Conservation (phyloP, 2,888 invertebrate species). For the Eupithecia dodoneata region DNA sequence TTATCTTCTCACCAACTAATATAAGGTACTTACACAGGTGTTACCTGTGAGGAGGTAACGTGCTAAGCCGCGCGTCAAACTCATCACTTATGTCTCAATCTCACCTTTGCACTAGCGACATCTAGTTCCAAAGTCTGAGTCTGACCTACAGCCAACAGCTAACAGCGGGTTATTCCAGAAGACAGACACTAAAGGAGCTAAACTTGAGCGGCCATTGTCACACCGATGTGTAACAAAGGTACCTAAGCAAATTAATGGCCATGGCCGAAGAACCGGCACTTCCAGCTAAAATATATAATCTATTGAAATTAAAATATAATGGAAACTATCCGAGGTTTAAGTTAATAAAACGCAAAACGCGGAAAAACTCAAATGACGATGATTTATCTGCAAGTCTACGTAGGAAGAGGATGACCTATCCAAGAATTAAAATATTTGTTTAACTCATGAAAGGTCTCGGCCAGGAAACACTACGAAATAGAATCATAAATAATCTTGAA, state of each 20-base stretch:
- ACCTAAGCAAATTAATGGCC: neutral
- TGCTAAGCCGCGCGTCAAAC: neutral
- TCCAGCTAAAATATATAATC: too few species aligned
- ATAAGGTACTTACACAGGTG: neutral
- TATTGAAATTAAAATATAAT: too few species aligned
- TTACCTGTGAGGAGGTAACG: neutral
- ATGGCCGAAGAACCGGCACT: too few species aligned
- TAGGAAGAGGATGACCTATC: neutral
- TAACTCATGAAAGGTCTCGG: neutral
- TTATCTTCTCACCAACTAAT: neutral
- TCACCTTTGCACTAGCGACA: neutral
- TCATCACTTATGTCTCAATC: neutral
- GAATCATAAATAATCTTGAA: neutral
- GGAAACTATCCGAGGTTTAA: too few species aligned
- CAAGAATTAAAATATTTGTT: neutral
- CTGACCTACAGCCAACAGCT: constrained; percentile 4
- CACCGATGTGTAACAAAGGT: neutral
- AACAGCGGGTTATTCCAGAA: neutral
- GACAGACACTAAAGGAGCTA: constrained; percentile 9
- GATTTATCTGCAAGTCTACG: neutral
- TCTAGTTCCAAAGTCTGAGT: neutral
- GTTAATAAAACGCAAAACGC: too few species aligned
- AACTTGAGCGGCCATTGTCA: neutral
- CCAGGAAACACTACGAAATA: neutral
- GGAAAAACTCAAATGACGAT: too few species aligned